Evolutionary conservation across 2,797 vertebrate species (phyloP).

Genomic region (Sebastes nivosus): DNA sequence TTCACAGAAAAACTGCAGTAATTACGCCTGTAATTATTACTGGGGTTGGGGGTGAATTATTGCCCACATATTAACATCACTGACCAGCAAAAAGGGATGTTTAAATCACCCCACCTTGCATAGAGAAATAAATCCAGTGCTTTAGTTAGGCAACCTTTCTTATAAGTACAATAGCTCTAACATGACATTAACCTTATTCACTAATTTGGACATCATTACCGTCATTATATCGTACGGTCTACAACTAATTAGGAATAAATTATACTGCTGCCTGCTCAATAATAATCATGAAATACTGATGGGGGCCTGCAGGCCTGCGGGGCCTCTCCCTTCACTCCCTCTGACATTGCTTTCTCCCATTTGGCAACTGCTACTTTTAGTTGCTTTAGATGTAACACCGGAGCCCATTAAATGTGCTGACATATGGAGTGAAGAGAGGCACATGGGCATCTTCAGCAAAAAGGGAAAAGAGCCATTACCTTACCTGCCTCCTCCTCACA

Average conservation of each 20-base stretch:
- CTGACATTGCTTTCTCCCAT: constrained; percentile 25
- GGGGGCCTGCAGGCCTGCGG: background rate
- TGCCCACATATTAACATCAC: background rate
- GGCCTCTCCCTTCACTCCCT: constrained; percentile 2
- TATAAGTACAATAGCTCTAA: background rate
- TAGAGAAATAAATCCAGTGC: background rate
- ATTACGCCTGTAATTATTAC: background rate
- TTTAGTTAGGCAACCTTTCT: background rate
- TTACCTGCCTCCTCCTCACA: constrained; percentile 20
- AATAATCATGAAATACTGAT: constrained; percentile 39
- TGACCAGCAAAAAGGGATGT: background rate
- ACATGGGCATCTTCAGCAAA: constrained; percentile 52
- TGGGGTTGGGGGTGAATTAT: background rate
- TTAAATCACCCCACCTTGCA: background rate
- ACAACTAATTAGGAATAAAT: constrained; percentile 18
- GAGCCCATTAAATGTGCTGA: constrained; percentile 58
- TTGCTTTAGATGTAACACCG: constrained; percentile 37
- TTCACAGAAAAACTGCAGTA: background rate
- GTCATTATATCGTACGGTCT: constrained; percentile 1
- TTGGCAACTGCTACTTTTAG: constrained; percentile 34
- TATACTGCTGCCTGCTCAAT: constrained; percentile 20
- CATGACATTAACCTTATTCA: background rate
- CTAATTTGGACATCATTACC: constrained; percentile 7
- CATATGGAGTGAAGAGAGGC: constrained; percentile 44
- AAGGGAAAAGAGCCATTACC: constrained; percentile 40